These are phyloP conservation scores for Noctua janthe DNA, from an alignment of 2,888 invertebrate genomes.

Conservation along the genomic window DNA sequence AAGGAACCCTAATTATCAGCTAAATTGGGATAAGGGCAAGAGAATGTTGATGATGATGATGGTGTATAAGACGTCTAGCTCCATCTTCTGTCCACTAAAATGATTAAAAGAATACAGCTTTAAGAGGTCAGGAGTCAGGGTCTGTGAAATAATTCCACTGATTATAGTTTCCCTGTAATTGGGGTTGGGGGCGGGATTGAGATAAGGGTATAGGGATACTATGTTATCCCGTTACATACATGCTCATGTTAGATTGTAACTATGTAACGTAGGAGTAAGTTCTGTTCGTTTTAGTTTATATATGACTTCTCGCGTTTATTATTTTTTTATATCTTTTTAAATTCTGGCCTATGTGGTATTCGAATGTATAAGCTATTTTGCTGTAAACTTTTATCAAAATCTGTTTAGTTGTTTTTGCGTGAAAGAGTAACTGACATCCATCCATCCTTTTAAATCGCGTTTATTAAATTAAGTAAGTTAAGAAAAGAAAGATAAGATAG, in stretches of 20 bases:
- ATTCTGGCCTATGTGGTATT: too few relatives aligned
- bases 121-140: background rate
- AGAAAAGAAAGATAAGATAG: too few relatives aligned
- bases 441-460: too few relatives aligned
- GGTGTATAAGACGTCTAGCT: background rate
- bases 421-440: too few relatives aligned
- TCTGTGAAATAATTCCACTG: background rate
- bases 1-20: too few relatives aligned
- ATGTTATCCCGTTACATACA: slow-evolving; percentile 29
- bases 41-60: too few relatives aligned
- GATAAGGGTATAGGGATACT: slow-evolving; percentile 32
- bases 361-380: too few relatives aligned
- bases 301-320: background rate
- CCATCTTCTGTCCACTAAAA: too few relatives aligned
- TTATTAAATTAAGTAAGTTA: too few relatives aligned
- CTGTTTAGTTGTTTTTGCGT: too few relatives aligned
- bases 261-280: background rate
- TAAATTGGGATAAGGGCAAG: too few relatives aligned
- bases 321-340: background rate
- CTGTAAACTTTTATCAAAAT: background rate
- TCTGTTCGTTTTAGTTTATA: background rate
- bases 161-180: slow-evolving; percentile 17
- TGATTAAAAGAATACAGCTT: background rate
- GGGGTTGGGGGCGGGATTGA: background rate
- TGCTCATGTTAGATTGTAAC: slow-evolving; percentile 12